Conservation (phyloP, 2,797 vertebrate genomes). For the Sebastes flavidus region DNA sequence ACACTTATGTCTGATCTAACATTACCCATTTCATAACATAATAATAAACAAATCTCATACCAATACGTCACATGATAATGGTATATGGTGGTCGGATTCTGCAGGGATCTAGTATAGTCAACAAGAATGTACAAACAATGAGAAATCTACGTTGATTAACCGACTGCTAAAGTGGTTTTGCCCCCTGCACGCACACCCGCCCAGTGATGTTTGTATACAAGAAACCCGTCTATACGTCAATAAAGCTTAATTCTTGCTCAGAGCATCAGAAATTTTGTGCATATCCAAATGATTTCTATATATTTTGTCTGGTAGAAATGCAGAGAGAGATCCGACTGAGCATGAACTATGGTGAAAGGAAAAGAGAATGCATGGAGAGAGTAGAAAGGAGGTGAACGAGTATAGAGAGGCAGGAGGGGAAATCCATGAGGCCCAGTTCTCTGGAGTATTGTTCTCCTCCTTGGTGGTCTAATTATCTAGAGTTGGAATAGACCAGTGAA, state of each 20-base stretch:
- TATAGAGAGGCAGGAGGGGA: not conserved
- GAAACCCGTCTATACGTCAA: too few species aligned
- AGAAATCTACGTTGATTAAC: too few species aligned
- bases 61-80: too few species aligned
- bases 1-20: too few species aligned
- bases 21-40: too few species aligned
- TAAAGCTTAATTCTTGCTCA: not conserved
- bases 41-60: too few species aligned
- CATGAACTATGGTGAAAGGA: not conserved
- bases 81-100: too few species aligned
- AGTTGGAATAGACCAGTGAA: constrained; percentile 18
- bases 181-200: too few species aligned
- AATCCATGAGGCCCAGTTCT: constrained; percentile 9
- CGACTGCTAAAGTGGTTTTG: too few species aligned
- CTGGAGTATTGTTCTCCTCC: constrained; percentile 8
- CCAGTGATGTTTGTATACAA: too few species aligned
- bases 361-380: not conserved
- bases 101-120: too few species aligned
- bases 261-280: not conserved
- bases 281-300: not conserved
- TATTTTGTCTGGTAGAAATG: not conserved
- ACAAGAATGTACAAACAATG: too few species aligned
- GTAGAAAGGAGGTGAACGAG: not conserved
- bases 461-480: constrained; percentile 56
- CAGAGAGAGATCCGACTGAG: not conserved